Evolutionary conservation across 2,113 vertebrate genomes (phyloP).

Genomic region (Solea senegalensis): DNA sequence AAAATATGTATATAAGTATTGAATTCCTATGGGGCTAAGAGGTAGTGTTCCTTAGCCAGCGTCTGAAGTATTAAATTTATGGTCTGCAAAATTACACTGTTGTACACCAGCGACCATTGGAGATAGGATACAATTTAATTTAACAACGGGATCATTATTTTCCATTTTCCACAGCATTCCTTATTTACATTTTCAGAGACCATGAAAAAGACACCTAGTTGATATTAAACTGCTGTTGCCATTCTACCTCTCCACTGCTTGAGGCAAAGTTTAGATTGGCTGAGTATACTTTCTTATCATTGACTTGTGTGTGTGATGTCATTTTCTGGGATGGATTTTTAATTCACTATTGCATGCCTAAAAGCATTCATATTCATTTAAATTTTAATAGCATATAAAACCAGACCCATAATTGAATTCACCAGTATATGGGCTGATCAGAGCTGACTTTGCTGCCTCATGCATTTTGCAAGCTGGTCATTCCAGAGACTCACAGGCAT

Average conservation of each 20-base stretch:
- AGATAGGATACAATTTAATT: slow-evolving; percentile 51
- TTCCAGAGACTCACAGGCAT: slow-evolving; percentile 15
- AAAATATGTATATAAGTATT: too few relatives aligned
- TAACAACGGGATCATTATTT: slow-evolving; percentile 42
- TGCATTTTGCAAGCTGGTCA: slow-evolving; percentile 10
- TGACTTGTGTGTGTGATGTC: neutral
- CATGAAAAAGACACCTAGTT: slow-evolving; percentile 39
- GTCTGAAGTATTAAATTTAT: slow-evolving; percentile 36
- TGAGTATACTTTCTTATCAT: slow-evolving; percentile 31
- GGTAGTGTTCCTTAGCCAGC: slow-evolving; percentile 31
- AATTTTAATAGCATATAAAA: neutral
- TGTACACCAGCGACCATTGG: slow-evolving; percentile 6
- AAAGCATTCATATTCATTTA: slow-evolving; percentile 9
- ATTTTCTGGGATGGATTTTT: slow-evolving; percentile 17
- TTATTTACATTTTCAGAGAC: slow-evolving; percentile 58
- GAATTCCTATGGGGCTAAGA: slow-evolving; percentile 17
- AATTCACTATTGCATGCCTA: slow-evolving; percentile 13
- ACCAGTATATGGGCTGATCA: slow-evolving; percentile 1
- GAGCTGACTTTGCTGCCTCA: slow-evolving; percentile 10
- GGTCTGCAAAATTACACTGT: slow-evolving; percentile 19
- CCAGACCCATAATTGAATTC: slow-evolving; percentile 1
- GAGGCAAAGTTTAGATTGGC: slow-evolving; percentile 52
- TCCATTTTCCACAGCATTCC: slow-evolving; percentile 7
- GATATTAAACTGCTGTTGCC: slow-evolving; percentile 64
- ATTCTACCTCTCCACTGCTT: slow-evolving; percentile 57